Evolutionary conservation across 1,140 invertebrate genomes (phyloP), one percentile per base, ranked within the genome.

Genomic region (Sycophaga agraensis): DNA sequence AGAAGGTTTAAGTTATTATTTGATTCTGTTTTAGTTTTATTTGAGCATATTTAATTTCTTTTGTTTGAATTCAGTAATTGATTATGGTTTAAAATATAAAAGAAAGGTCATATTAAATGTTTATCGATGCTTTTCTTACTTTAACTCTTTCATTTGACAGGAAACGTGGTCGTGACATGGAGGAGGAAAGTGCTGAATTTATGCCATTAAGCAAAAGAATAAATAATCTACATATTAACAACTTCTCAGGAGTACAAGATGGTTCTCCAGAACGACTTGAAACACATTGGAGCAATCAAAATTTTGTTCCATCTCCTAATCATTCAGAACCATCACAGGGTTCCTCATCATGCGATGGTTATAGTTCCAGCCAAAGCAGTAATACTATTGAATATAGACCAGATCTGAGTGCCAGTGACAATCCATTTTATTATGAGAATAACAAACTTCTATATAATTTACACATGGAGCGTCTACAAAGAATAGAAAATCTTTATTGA

Each of bases 131-230:
- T n/a, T 39, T 39, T 2, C 35, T 19, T 21, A 35, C n/a, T 19
- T 12, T 37, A 31, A 21, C 14, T 53, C 42, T 64, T 28, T 45
- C 50, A n/a, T 57, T 35, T 71, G 80, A 67, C 71, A 89, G 87
- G 66, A 90, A 90, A 81, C 82, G 88, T 66, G 81, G 82, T 3
- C 80, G 87, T 39, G 78, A 75, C 49, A 69, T 78, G 24, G 87
- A 89, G 75, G 87, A 89, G 75, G 87, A 88, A 63, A 88, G 89
- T 65, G 82, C 82, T 37, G 88, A 91, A 70, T 90, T 90, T 69
- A 88, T 88, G 83, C 89, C 89, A 45, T 71, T 91, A 26, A 90
- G 88, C 21, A 91, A 91, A 76, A 81, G 88, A 68, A 90, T 90
- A 60, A 91, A 90, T 67, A 90, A 91, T 76, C 79, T 91, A n/a